phyloP scores from a whole-genome alignment of 2,888 invertebrate species.

The Beris morrisii region DNA sequence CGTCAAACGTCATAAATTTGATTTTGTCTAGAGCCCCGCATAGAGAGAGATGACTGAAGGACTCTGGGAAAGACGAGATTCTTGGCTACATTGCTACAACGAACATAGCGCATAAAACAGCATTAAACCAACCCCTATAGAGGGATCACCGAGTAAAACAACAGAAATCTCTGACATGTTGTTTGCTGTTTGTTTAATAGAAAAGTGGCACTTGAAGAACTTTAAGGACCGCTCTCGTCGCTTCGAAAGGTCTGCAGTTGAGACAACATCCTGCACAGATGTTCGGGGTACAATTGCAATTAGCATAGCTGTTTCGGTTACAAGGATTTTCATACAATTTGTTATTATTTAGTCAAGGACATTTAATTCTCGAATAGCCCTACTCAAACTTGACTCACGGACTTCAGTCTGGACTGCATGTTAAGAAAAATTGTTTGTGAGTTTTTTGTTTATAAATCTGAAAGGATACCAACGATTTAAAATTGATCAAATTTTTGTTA shows the following conservation, averaged over 20 bases:
- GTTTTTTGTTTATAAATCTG: too few relatives aligned
- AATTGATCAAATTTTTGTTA: too few relatives aligned
- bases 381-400: too few relatives aligned
- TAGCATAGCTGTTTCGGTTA: constrained; percentile 28
- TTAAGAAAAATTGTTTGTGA: too few relatives aligned
- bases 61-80: too few relatives aligned
- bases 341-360: constrained; percentile 1
- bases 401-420: too few relatives aligned
- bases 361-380: not conserved
- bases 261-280: constrained; percentile 33
- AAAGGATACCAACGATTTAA: too few relatives aligned
- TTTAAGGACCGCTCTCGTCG: constrained; percentile 16
- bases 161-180: constrained; percentile 13
- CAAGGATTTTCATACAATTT: constrained; percentile 14
- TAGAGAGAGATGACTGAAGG: too few relatives aligned
- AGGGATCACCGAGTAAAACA: not conserved
- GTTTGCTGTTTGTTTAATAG: constrained; percentile 25
- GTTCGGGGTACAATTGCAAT: constrained; percentile 28
- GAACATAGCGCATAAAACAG: too few relatives aligned
- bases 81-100: too few relatives aligned
- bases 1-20: constrained; percentile 20
- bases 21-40: constrained; percentile 3
- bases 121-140: not conserved
- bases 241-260: constrained; percentile 19
- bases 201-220: constrained; percentile 28